A percentile compares a stretch with the other conserved stretches of the same genome.
Evolutionary conservation across 2,113 vertebrate species (phyloP).

Genomic region (Antechinus flavipes): DNA sequence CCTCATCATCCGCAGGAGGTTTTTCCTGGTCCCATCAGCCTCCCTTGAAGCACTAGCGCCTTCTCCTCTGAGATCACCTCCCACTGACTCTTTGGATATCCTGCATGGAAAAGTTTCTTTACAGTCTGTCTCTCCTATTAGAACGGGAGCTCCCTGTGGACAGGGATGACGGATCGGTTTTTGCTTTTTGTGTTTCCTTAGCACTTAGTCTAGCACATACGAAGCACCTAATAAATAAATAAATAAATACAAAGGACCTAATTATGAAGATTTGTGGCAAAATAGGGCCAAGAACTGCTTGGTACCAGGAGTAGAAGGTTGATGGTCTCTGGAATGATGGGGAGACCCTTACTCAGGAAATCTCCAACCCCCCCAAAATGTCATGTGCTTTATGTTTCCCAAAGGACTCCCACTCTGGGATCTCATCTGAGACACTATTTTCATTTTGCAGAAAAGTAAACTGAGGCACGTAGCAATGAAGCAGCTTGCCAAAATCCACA

Average conservation of each 20-base stretch:
- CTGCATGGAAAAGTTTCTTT: not conserved
- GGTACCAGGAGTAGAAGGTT: not conserved
- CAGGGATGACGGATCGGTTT: not conserved
- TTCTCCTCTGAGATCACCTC: not conserved
- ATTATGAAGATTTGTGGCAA: not conserved
- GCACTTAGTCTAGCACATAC: not conserved
- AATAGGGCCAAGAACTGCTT: not conserved
- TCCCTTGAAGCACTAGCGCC: not conserved
- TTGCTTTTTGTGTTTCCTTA: not conserved
- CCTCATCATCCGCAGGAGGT: not conserved
- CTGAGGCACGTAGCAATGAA: not conserved
- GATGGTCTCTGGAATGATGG: not conserved
- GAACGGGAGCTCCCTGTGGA: not conserved
- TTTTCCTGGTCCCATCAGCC: not conserved
- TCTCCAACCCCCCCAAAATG: not conserved
- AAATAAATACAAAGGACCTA: not conserved
- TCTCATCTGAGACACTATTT: not conserved
- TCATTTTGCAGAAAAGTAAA: not conserved
- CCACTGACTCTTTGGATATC: not conserved
- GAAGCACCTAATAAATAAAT: not conserved
- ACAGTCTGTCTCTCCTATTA: not conserved
- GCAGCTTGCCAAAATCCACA: not conserved
- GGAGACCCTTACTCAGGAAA: not conserved
- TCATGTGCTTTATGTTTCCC: not conserved
- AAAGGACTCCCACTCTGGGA: not conserved